Percentiles rank a stretch among this genome's conserved stretches.
These are phyloP conservation scores for Gallinago nigripennis DNA, from an alignment of 2,797 vertebrate species.

Conservation along the genomic window DNA sequence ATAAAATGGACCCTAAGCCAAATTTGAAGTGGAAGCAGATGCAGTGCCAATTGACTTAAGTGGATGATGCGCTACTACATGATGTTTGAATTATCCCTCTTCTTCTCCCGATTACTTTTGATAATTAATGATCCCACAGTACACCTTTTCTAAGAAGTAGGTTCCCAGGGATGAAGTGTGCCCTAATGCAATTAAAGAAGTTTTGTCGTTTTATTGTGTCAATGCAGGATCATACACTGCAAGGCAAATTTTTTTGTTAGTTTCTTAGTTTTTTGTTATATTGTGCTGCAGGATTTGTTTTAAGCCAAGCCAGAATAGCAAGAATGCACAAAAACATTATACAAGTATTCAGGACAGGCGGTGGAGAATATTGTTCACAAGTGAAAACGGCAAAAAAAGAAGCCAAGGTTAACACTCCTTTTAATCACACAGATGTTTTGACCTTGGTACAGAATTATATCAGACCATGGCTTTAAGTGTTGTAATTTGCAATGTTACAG, in stretches of 20 bases:
- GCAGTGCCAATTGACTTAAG: conserved; percentile 57
- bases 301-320: not conserved
- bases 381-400: not conserved
- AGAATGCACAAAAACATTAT: not conserved
- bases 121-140: conserved; percentile 62
- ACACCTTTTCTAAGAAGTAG: conserved; percentile 54
- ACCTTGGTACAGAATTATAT: not conserved
- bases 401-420: not conserved
- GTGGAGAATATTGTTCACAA: not conserved
- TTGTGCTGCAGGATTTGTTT: not conserved
- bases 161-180: conserved; percentile 2
- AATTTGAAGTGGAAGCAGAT: conserved; percentile 67
- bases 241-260: not conserved
- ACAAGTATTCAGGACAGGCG: not conserved
- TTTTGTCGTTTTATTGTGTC: conserved; percentile 7
- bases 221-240: not conserved
- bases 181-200: conserved; percentile 37
- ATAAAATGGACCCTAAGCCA: conserved; percentile 50
- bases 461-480: not conserved
- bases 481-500: not conserved
- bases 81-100: conserved; percentile 51
- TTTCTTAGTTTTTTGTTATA: not conserved
- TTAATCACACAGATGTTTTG: not conserved
- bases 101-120: conserved; percentile 46
- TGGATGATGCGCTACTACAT: conserved; percentile 33